Percentiles rank a stretch among this genome's conserved stretches.
Conservation (phyloP, 2,113 vertebrate genomes). For the Oenanthe oenanthe region DNA sequence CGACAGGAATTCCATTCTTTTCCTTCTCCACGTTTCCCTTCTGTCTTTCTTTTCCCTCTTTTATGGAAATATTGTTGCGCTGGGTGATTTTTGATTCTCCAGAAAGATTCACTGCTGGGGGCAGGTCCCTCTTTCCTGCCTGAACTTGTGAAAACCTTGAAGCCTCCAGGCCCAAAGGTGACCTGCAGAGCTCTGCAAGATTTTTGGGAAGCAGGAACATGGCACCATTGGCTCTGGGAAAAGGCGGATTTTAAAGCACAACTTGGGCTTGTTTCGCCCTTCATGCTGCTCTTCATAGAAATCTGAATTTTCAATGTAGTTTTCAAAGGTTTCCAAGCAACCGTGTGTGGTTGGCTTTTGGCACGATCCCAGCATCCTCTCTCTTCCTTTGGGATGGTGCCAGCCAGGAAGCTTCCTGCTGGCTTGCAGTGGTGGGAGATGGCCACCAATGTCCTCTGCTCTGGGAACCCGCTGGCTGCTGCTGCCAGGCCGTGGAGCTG, state of each 20-base stretch:
- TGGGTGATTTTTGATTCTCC: background rate
- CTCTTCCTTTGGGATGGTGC: background rate
- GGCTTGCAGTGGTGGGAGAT: background rate
- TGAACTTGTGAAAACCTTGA: background rate
- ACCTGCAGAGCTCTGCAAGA: background rate
- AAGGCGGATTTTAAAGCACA: background rate
- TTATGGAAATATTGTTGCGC: background rate
- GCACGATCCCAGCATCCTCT: background rate
- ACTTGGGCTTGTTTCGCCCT: background rate
- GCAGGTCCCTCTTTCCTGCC: background rate
- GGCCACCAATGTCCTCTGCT: background rate
- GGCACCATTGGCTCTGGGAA: background rate
- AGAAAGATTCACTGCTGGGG: background rate
- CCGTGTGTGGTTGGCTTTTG: background rate
- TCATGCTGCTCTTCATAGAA: background rate
- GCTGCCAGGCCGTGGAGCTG: accelerated
- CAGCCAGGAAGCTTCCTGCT: constrained; percentile 5
- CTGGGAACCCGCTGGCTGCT: accelerated
- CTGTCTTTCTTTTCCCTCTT: background rate
- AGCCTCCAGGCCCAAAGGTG: background rate
- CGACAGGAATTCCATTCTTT: background rate
- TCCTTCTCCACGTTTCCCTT: background rate
- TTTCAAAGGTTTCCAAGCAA: constrained; percentile 41
- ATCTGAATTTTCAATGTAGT: background rate
- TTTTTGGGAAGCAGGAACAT: no score